Evolutionary conservation across 1,140 invertebrate genomes (phyloP), one percentile per base, ranked within the genome.

Genomic region (Penaeus chinensis): DNA sequence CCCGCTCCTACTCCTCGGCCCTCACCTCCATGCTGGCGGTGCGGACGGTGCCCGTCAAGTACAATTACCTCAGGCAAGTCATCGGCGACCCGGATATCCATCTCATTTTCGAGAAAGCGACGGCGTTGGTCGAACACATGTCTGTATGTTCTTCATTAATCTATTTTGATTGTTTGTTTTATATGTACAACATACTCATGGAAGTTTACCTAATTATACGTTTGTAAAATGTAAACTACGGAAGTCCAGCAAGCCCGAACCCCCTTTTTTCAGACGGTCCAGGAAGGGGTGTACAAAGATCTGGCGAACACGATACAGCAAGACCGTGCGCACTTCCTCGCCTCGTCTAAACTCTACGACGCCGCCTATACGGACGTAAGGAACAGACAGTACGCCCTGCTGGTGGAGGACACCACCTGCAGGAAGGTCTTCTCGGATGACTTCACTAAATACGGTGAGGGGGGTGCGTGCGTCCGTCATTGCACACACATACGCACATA

Each of bases 341-440:
- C 84, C 8, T 86, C 89, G 3, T 80, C 89, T 1, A 20, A 61
- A 32, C 87, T 90, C 37, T 90, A 85, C 83, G 65, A 86, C 20
- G 87, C 89, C 1, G 89, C 89, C 18, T 90, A 90, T 81, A 62
- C 24, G 0, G 42, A 89, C 32, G 89, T 90, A 24, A 82, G 83
- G 24, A 74, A 32, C 24, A 65, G 60, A 3, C 71, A 69, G 22
- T 69, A 86, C 24, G 89, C 87, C 16, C 89, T 90, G 18, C 80
- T 90, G 80, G 89, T 90, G 3, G 89, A 90, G 81, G 89, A 90
- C 79, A 89, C 87, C 37, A 90, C 89, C 66, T 90, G 89, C 81
- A 90, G 78, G 61, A 90, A 90, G 79, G 83, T 90, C 66, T 86
- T 77, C 84, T 90, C 89, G 3, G 89, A 90, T 27, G 89, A 90